Conservation (phyloP, 92 coral and sea anemone genomes). For the Epizoanthus fatuus region DNA sequence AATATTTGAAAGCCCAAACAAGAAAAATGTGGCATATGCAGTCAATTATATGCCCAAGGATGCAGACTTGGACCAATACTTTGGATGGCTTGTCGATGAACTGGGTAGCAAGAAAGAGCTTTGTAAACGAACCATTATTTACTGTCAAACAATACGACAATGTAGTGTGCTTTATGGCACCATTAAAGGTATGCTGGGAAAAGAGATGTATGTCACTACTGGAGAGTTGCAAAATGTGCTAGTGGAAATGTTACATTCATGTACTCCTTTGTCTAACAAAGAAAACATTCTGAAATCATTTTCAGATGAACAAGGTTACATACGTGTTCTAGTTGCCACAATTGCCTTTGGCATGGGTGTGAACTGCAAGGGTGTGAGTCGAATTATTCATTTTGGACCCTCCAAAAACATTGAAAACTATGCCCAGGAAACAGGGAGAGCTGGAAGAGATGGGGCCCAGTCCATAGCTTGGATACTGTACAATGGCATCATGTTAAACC, state of each 20-base stretch:
- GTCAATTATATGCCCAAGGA: conserved; percentile 68
- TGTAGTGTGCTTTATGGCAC: conserved; percentile 64
- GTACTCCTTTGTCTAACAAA: conserved; percentile 71
- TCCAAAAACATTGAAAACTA: conserved; percentile 74
- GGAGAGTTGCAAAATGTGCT: conserved; percentile 42
- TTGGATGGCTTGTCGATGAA: conserved; percentile 74
- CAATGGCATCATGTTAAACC: conserved; percentile 66
- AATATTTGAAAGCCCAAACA: conserved; percentile 60
- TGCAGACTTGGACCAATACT: conserved; percentile 50
- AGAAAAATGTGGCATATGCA: conserved; percentile 66
- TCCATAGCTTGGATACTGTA: conserved; percentile 53
- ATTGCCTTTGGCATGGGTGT: conserved; percentile 78
- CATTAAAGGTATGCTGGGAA: conserved; percentile 74
- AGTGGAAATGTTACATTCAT: conserved; percentile 71
- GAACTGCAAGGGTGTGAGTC: conserved; percentile 66
- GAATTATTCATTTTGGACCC: conserved; percentile 73
- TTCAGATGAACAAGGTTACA: background rate
- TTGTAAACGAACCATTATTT: conserved; percentile 69
- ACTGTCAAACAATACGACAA: conserved; percentile 80
- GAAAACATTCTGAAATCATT: background rate
- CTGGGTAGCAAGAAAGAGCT: conserved; percentile 21
- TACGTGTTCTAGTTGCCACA: conserved; percentile 68
- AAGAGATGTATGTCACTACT: conserved; percentile 14
- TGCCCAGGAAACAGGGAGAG: conserved; percentile 70
- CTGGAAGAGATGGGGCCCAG: conserved; percentile 78